Conservation (phyloP, 2,113 vertebrate species). For the Perca fluviatilis region DNA sequence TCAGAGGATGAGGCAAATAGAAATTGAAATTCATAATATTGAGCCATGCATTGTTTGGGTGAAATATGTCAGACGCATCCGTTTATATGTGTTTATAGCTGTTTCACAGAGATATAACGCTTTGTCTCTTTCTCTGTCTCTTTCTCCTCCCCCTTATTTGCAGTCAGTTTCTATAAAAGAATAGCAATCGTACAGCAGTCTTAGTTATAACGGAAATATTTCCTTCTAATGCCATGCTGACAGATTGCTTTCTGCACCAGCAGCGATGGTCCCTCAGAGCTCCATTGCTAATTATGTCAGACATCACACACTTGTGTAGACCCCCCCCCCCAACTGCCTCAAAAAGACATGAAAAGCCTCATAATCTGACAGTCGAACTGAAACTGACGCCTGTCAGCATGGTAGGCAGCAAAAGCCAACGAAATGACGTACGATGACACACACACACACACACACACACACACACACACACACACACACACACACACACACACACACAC, state of each 20-base stretch:
- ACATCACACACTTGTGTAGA: slow-evolving; percentile 32
- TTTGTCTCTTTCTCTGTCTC: neutral
- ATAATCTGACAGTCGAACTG: slow-evolving; percentile 40
- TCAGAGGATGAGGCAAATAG: slow-evolving; percentile 15
- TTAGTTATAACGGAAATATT: slow-evolving; percentile 39
- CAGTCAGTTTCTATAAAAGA: slow-evolving; percentile 42
- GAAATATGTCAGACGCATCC: slow-evolving; percentile 1
- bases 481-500: neutral
- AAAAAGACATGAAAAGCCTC: slow-evolving; percentile 51
- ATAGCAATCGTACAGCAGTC: neutral
- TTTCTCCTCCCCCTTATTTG: slow-evolving; percentile 12
- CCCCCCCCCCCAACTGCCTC: neutral
- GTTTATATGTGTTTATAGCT: slow-evolving; percentile 22
- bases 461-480: too few relatives aligned
- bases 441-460: neutral
- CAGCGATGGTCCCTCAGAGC: slow-evolving; percentile 48
- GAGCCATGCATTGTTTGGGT: slow-evolving; percentile 40
- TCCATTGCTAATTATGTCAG: slow-evolving; percentile 45
- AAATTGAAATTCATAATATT: slow-evolving; percentile 34
- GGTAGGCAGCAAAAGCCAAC: slow-evolving; percentile 20
- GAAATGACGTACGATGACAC: neutral
- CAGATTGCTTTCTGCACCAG: slow-evolving; percentile 49
- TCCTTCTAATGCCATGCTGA: slow-evolving; percentile 48
- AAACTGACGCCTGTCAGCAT: slow-evolving; percentile 49
- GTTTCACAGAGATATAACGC: slow-evolving; percentile 30